Evolutionary conservation across 1,140 invertebrate species (phyloP), one percentile per base, ranked within the genome.

Genomic region (Elymnias hypermnestra): DNA sequence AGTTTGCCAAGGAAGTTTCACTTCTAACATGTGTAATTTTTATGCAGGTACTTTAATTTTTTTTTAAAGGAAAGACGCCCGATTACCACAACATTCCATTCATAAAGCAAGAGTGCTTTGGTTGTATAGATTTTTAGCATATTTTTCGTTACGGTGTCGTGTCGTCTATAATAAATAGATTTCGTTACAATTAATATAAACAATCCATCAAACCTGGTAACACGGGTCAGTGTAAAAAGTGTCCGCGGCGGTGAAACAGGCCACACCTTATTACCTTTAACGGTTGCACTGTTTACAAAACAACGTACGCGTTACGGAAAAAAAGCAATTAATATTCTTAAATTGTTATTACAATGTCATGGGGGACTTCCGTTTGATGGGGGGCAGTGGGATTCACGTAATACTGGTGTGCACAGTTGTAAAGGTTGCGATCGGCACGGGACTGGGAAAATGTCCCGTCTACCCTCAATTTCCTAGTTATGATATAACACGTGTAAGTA

Each of bases 371-470:
- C 44, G 70, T 52, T 47, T 71, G 53, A 53, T 37, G 9, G 53
- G 33, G 7, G 48, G 48, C 14, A 56, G 25, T 23, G 52, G 43
- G 45, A 18, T 67, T n/a, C 61, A 57, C 26, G 49, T 70, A 6
- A 35, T 72, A 15, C 39, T 77, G 28, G 43, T 73, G 18, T 60
- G 62, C 35, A 55, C 74, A 29, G 44, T 68, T 14, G 17, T 65
- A 8, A 55, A 44, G 29, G 37, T 42, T 22, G 72, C 63, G 23
- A 31, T 69, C 14, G 52, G 57, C 41, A 74, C 85, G 6, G 89
- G 89, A 21, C 82, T 91, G 22, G 90, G 90, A 45, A 86, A 79
- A 63, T 91, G 90, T 72, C 90, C 90, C 5, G 83, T 88, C 40
- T 88, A 89, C 61, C 84, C 84, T 48, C 85, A 88, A 53, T 85